These are phyloP conservation scores for Schizaphis graminum DNA, from an alignment of 2,888 invertebrate species.

Conservation along the genomic window DNA sequence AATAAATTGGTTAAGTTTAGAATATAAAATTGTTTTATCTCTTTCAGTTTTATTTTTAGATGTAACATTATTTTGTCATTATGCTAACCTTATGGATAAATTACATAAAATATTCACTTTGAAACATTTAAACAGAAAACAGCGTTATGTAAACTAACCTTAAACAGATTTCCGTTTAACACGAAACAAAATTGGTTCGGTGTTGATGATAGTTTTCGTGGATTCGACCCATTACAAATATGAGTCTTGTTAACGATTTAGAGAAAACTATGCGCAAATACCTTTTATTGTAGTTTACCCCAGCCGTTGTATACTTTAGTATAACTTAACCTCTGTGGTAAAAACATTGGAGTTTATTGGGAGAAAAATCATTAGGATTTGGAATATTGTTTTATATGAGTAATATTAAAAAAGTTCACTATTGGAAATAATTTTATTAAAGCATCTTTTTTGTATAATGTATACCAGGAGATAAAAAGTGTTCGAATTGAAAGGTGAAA, in stretches of 20 bases:
- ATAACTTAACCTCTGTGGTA: background rate
- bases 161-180: background rate
- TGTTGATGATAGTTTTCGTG: background rate
- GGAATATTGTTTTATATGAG: background rate
- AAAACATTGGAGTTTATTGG: background rate
- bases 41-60: no score
- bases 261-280: background rate
- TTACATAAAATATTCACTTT: background rate
- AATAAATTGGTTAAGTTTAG: background rate
- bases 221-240: background rate
- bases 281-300: background rate
- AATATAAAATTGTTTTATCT: background rate
- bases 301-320: background rate
- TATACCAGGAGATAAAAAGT: background rate
- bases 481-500: background rate
- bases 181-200: background rate
- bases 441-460: background rate
- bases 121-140: background rate
- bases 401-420: background rate
- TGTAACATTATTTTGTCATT: no score
- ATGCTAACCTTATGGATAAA: background rate
- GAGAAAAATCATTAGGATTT: background rate
- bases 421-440: background rate
- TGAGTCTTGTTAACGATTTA: background rate
- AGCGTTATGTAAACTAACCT: background rate